Conservation (phyloP, 2,797 vertebrate genomes). For the Sardinella longiceps region DNA sequence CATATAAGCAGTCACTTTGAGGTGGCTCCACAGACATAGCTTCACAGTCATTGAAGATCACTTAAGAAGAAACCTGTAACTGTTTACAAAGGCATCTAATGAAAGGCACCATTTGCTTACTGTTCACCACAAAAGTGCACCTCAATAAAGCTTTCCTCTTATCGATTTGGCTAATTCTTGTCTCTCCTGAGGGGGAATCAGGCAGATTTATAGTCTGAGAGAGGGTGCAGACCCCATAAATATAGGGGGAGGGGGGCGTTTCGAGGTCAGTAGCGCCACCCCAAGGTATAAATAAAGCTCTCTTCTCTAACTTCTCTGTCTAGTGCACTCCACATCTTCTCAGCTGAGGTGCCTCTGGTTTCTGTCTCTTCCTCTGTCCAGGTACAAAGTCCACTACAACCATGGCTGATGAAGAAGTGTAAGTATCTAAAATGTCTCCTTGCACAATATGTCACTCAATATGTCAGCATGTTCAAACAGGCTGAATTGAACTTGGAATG, state of each 20-base stretch:
- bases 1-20: not conserved
- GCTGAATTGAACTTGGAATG: not conserved
- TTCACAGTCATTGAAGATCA: not conserved
- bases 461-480: not conserved
- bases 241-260: not conserved
- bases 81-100: not conserved
- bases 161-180: not conserved
- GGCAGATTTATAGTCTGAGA: conserved; percentile 13
- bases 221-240: not conserved
- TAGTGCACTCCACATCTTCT: conserved; percentile 33
- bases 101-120: not conserved
- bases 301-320: not conserved
- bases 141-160: not conserved
- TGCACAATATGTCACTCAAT: not conserved
- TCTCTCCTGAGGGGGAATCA: not conserved
- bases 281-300: conserved; percentile 64
- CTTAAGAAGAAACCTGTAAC: not conserved
- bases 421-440: conserved; percentile 69
- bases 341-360: conserved; percentile 42
- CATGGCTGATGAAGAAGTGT: conserved; percentile 97
- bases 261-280: conserved; percentile 42
- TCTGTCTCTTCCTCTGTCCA: conserved; percentile 61
- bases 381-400: conserved; percentile 76
- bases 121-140: not conserved
- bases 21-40: not conserved